These are phyloP conservation scores for Halichondria panicea DNA, from an alignment of 37 sponge, comb jelly and placozoan species.

Conservation along the genomic window DNA sequence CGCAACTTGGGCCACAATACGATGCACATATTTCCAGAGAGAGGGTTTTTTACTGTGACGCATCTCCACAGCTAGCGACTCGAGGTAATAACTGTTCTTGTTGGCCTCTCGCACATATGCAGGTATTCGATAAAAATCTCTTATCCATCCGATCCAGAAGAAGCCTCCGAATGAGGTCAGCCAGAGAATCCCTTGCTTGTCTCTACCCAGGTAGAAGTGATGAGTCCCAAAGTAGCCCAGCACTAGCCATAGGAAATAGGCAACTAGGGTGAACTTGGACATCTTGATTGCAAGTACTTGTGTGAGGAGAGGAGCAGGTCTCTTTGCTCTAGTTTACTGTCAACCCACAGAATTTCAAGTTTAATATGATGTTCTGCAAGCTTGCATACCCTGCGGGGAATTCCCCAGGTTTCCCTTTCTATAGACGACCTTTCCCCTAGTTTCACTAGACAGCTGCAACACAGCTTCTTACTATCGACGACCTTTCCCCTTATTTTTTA, in stretches of 20 bases:
- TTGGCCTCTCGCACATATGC: slow-evolving; percentile 78
- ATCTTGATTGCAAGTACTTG: too few relatives aligned
- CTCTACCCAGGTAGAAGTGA: slow-evolving; percentile 87
- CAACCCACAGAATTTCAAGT: too few relatives aligned
- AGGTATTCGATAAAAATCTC: slow-evolving; percentile 76
- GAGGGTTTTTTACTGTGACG: slow-evolving; percentile 3
- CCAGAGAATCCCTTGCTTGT: slow-evolving; percentile 79
- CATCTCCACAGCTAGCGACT: not conserved
- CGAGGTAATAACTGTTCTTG: slow-evolving; percentile 26
- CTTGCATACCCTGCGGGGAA: not conserved
- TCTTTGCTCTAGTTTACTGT: not conserved
- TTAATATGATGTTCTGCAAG: not conserved
- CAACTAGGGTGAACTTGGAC: slow-evolving; percentile 46
- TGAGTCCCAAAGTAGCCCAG: slow-evolving; percentile 83
- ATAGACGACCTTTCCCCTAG: not conserved
- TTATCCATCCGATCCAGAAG: slow-evolving; percentile 69
- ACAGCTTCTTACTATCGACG: not conserved
- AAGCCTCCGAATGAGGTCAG: slow-evolving; percentile 76
- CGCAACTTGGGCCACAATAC: slow-evolving; percentile 58
- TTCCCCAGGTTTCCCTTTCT: not conserved
- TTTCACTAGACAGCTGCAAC: not conserved
- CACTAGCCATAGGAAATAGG: slow-evolving; percentile 79
- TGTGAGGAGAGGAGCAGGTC: not conserved
- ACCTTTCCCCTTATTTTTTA: not conserved
- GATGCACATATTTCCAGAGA: slow-evolving; percentile 20